These are phyloP conservation scores for Synanthedon myopaeformis DNA, from an alignment of 2,888 invertebrate species.

Conservation along the genomic window DNA sequence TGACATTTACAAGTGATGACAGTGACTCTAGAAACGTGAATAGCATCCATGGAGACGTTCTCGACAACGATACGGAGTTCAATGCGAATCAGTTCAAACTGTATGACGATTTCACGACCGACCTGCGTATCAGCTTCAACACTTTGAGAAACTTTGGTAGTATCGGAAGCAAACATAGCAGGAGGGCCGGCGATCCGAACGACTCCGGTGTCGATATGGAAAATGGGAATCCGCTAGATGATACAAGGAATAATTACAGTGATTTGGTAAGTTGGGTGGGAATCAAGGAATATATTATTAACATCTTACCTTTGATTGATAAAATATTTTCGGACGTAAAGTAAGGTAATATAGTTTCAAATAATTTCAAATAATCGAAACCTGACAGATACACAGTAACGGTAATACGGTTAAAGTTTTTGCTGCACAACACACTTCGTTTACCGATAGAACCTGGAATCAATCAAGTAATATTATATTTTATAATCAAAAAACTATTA, in stretches of 20 bases:
- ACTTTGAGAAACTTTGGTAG: conserved; percentile 42
- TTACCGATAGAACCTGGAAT: no score
- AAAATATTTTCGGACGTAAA: no score
- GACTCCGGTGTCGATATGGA: conserved; percentile 64
- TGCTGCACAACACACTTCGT: no score
- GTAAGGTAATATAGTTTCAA: no score
- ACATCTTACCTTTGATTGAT: no score
- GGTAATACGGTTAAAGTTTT: no score
- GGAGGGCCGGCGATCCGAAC: conserved; percentile 42
- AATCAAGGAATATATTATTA: no score
- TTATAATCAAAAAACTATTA: no score
- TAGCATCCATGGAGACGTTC: conserved; percentile 32
- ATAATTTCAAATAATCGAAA: no score
- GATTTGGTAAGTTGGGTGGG: conserved; percentile 51
- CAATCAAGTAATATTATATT: no score
- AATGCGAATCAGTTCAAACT: conserved; percentile 64
- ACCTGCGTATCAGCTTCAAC: conserved; percentile 51
- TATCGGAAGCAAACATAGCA: conserved; percentile 19
- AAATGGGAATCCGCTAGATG: conserved; percentile 55
- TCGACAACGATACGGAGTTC: conserved; percentile 61
- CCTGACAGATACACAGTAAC: no score
- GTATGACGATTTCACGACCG: conserved; percentile 61
- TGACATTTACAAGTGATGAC: conserved; percentile 39
- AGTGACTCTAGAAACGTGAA: conserved; percentile 25
- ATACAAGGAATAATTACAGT: conserved; percentile 42